phyloP scores from a whole-genome alignment of 2,113 vertebrate species.

The Malaclemys terrapin region DNA sequence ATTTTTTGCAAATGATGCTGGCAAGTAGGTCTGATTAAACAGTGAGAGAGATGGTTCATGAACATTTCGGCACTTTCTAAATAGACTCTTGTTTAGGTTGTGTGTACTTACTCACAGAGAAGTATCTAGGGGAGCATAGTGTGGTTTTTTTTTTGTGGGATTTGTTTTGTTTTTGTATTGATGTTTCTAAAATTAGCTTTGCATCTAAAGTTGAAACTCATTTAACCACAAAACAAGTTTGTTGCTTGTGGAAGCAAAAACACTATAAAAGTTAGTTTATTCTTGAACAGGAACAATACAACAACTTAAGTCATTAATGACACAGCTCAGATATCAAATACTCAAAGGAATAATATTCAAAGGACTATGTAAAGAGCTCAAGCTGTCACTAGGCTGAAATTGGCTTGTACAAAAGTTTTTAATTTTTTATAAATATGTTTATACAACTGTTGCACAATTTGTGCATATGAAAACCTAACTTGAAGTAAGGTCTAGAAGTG shows the following conservation, averaged over 20 bases:
- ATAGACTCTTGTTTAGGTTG: not conserved
- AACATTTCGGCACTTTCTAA: not conserved
- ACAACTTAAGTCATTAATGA: not conserved
- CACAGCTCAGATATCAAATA: not conserved
- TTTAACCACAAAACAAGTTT: not conserved
- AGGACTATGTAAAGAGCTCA: not conserved
- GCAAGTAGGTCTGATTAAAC: not conserved
- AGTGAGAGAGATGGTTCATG: not conserved
- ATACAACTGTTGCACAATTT: not conserved
- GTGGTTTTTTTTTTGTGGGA: not conserved
- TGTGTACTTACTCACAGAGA: too few relatives aligned
- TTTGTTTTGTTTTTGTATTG: not conserved
- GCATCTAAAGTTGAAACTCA: not conserved
- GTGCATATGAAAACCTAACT: not conserved
- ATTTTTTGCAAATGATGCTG: not conserved
- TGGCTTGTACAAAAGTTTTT: not conserved
- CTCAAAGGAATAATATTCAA: not conserved
- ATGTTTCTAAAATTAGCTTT: not conserved
- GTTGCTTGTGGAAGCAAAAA: not conserved
- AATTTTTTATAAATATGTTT: not conserved
- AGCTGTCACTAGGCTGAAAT: not conserved
- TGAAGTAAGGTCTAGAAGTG: not conserved
- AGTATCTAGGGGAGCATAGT: not conserved
- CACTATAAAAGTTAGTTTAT: rapidly evolving
- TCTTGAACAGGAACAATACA: not conserved